A percentile compares a stretch with the other conserved stretches of the same genome.
phyloP scores from a whole-genome alignment of 2,797 vertebrate species.

The Galaxias olidus region DNA sequence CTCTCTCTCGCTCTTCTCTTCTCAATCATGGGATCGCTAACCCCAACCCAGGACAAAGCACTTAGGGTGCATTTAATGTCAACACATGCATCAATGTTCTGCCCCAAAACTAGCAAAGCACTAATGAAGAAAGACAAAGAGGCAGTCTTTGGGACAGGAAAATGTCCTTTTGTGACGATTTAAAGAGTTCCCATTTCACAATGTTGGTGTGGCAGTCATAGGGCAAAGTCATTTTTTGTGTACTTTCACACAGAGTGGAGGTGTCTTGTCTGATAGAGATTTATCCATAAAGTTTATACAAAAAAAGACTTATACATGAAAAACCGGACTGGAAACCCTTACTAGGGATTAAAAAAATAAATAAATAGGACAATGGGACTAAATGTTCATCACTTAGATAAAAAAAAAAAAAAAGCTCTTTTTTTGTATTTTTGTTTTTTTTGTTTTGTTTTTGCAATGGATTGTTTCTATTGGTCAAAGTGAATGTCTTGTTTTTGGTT shows the following conservation, averaged over 20 bases:
- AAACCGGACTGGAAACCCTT: constrained; percentile 16
- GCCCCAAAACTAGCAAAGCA: too few species aligned
- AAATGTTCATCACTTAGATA: constrained; percentile 20
- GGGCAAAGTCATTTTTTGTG: too few species aligned
- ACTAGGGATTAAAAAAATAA: not conserved
- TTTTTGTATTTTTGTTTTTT: constrained; percentile 11
- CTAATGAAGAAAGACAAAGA: too few species aligned
- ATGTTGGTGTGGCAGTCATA: too few species aligned
- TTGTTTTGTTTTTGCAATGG: constrained; percentile 48
- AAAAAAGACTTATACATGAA: constrained; percentile 41
- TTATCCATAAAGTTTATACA: constrained; percentile 24
- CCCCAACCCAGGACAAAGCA: not conserved
- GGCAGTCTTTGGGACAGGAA: too few species aligned
- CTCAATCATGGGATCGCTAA: not conserved
- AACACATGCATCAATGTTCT: too few species aligned
- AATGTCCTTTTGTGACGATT: too few species aligned
- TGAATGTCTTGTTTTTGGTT: constrained; percentile 38
- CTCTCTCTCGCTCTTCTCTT: too few species aligned
- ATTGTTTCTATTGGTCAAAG: constrained; percentile 58
- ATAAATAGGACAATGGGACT: constrained; percentile 4
- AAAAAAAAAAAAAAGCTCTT: constrained; percentile 10
- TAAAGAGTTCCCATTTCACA: too few species aligned
- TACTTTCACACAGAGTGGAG: too few species aligned
- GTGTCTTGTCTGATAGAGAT: not conserved
- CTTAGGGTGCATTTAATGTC: too few species aligned